Evolutionary conservation across 2,113 vertebrate genomes (phyloP), one percentile per base, ranked within the genome.

Genomic region (Lichenostomus cassidix): DNA sequence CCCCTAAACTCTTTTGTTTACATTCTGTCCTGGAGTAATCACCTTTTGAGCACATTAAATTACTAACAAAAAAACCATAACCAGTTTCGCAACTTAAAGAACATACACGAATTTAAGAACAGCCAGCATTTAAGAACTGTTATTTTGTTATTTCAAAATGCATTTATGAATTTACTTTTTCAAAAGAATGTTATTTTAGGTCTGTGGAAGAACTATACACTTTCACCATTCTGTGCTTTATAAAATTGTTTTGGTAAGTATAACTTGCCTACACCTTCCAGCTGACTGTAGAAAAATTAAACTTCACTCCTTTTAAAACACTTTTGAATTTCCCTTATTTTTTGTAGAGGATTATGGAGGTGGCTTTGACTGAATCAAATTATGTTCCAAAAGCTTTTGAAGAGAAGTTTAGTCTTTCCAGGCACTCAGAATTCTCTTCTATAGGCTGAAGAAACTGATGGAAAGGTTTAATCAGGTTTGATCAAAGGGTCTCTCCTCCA

Each of bases 371-470:
- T 89, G 73, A 79, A 88, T 83, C 58, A 90, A 95, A 90, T 92
- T 93, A 95, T 59, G 35, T 29, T 85, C 58, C 64, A 59, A 95
- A 93, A 92, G 60, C 62, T 95, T 97, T 95, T 93, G 86, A 97
- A 97, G 84, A 87, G 37, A 96, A 93, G 37, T 71, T 93, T 63
- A 70, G 71, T 92, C 74, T 96, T 94, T 83, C 62, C 78, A 80
- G 76, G 71, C 47, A 92, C 60, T 64, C 39, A 75, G 53, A 90
- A 87, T 68, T 89, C 35, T 87, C 77, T 91, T 96, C 42, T 89
- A 81, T 35, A 80, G n/a, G 31, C 37, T 91, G 52, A 89, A 83
- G 94, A 95, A 90, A 23, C 17, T 49, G 50, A 93, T 1, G 0
- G 46, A 95, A 94, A 84, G 10, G 64, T 81, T 94, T 94, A 89